Evolutionary conservation across 2,888 invertebrate genomes (phyloP).

Genomic region (Bombylius major): DNA sequence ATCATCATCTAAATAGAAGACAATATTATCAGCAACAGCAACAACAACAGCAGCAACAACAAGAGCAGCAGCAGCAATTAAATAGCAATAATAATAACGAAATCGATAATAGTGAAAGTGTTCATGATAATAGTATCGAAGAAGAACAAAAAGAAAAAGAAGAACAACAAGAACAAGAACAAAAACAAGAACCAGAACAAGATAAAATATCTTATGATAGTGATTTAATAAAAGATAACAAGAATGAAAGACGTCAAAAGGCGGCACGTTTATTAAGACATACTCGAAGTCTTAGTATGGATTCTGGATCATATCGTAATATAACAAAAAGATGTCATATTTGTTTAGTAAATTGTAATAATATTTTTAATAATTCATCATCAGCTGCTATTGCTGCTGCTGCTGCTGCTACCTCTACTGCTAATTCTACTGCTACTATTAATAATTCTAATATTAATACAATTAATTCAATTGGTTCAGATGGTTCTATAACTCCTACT

Average conservation of each 20-base stretch:
- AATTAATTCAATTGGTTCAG: too few species aligned
- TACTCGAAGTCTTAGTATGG: constrained; percentile 35
- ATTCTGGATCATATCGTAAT: constrained; percentile 29
- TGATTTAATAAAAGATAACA: constrained; percentile 11
- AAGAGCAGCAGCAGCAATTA: constrained; percentile 1
- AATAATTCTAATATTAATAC: too few species aligned
- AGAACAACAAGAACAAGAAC: background rate
- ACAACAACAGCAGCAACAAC: constrained; percentile 6
- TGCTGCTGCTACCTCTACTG: too few species aligned
- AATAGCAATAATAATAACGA: background rate
- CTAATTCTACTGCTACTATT: background rate
- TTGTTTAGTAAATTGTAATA: constrained; percentile 36
- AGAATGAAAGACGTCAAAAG: constrained; percentile 18
- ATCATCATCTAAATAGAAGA: constrained; percentile 17
- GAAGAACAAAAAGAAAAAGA: too few species aligned
- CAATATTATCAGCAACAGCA: constrained; percentile 15
- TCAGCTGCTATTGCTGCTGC: background rate
- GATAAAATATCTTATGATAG: constrained; percentile 18
- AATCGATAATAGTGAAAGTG: background rate
- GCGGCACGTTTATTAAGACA: constrained; percentile 24
- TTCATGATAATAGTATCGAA: too few species aligned
- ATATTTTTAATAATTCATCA: constrained; percentile 26
- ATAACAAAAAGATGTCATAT: constrained; percentile 31
- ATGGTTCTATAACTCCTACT: constrained; percentile 4
- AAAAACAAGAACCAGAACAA: constrained; percentile 2